A percentile compares a stretch with the other conserved stretches of the same genome.
These are phyloP conservation scores for Sinocyclocheilus maitianheensis DNA, from an alignment of 2,113 vertebrate genomes.

Conservation along the genomic window DNA sequence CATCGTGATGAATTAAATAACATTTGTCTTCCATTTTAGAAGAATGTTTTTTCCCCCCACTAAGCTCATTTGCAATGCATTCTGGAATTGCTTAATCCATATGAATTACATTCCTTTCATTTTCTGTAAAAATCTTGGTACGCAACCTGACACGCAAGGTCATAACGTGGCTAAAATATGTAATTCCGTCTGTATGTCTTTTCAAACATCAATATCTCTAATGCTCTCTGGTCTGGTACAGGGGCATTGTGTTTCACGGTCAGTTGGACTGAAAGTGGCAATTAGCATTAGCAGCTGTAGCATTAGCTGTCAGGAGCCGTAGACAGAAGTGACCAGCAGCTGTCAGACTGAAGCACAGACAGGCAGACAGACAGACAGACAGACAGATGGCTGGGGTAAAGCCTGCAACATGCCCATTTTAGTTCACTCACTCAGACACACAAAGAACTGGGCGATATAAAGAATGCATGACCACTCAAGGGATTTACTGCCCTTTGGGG, in stretches of 20 bases:
- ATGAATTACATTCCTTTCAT: background rate
- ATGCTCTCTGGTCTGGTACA: background rate
- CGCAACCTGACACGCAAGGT: background rate
- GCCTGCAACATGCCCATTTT: constrained; percentile 13
- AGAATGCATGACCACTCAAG: constrained; percentile 21
- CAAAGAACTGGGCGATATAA: background rate
- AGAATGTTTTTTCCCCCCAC: too few relatives aligned
- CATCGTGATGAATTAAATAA: background rate
- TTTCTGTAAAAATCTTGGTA: background rate
- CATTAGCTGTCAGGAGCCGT: constrained; percentile 36
- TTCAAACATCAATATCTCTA: constrained; percentile 2
- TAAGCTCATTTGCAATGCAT: background rate
- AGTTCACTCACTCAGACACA: constrained; percentile 9
- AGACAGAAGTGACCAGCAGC: constrained; percentile 55
- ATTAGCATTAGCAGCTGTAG: constrained; percentile 40
- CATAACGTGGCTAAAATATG: background rate
- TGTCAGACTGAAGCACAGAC: constrained; percentile 57
- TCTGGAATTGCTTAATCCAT: background rate
- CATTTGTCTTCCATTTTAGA: background rate
- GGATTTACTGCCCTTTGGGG: background rate
- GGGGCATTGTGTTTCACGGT: background rate
- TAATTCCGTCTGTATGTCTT: background rate
- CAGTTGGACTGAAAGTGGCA: background rate
- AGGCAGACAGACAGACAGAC: constrained; percentile 53
- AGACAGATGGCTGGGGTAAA: constrained; percentile 61